Evolutionary conservation across 1,140 invertebrate species (phyloP).

Genomic region (Melipona quadrifasciata): DNA sequence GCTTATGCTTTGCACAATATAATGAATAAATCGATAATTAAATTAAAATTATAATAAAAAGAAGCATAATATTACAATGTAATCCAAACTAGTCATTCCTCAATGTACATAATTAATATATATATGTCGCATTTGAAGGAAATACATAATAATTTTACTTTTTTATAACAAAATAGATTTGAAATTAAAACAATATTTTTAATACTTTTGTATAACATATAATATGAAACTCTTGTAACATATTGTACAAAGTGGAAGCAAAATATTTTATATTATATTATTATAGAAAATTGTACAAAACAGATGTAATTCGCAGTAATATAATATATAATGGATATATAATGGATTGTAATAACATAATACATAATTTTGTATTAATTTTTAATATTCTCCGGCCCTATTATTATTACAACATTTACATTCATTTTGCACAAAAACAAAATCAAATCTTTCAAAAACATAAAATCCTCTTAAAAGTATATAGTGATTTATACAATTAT

Average conservation of each 20-base stretch:
- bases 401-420: constrained; percentile 52
- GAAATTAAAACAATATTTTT: constrained; percentile 51
- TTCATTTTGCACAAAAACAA: constrained; percentile 49
- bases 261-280: constrained; percentile 45
- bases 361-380: constrained; percentile 77
- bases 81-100: constrained; percentile 32
- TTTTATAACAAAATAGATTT: neutral
- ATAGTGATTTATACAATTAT: constrained; percentile 45
- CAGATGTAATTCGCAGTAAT: constrained; percentile 64
- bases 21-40: constrained; percentile 55
- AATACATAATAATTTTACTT: constrained; percentile 13
- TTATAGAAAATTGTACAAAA: constrained; percentile 51
- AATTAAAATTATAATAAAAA: constrained; percentile 7
- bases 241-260: constrained; percentile 34
- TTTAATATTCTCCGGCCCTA: constrained; percentile 66
- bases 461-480: constrained; percentile 57
- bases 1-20: constrained; percentile 88
- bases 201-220: constrained; percentile 56
- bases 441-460: constrained; percentile 52
- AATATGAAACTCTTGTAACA: constrained; percentile 50
- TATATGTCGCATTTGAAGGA: constrained; percentile 16
- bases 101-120: constrained; percentile 10
- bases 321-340: constrained; percentile 75
- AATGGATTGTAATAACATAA: constrained; percentile 79
- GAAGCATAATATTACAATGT: constrained; percentile 9